A percentile compares a stretch with the other conserved stretches of the same genome.
Evolutionary conservation across 2,113 vertebrate genomes (phyloP).

Genomic region (Dipodomys merriami): DNA sequence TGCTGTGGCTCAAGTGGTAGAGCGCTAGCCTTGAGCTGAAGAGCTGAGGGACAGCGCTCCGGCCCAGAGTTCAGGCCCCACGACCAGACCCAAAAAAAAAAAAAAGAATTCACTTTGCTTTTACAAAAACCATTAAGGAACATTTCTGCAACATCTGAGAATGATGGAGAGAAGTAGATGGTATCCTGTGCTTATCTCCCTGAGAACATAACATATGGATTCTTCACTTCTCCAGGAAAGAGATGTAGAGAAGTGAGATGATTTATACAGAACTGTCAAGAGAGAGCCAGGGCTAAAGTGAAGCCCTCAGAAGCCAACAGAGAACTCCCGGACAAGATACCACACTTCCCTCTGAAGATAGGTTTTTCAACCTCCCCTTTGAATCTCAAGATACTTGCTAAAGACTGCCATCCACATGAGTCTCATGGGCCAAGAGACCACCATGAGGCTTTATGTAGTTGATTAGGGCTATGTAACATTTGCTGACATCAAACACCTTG

Average conservation of each 20-base stretch:
- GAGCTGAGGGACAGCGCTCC: no score
- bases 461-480: neutral
- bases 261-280: neutral
- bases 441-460: neutral
- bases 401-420: neutral
- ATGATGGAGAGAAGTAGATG: neutral
- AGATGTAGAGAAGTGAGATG: neutral
- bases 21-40: no score
- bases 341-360: neutral
- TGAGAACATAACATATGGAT: neutral
- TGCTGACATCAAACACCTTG: neutral
- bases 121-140: slow-evolving; percentile 21
- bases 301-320: neutral
- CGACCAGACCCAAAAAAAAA: neutral
- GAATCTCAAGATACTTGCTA: neutral
- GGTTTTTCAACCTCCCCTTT: neutral
- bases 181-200: neutral
- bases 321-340: neutral
- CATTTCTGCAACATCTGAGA: slow-evolving; percentile 12
- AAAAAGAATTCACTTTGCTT: slow-evolving; percentile 36
- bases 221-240: slow-evolving; percentile 28
- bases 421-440: neutral
- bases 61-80: no score
- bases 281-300: neutral
- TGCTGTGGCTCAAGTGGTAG: no score